Evolutionary conservation across 2,888 invertebrate species (phyloP), one percentile per base, ranked within the genome.

Genomic region (Lacanobia wlatinum): DNA sequence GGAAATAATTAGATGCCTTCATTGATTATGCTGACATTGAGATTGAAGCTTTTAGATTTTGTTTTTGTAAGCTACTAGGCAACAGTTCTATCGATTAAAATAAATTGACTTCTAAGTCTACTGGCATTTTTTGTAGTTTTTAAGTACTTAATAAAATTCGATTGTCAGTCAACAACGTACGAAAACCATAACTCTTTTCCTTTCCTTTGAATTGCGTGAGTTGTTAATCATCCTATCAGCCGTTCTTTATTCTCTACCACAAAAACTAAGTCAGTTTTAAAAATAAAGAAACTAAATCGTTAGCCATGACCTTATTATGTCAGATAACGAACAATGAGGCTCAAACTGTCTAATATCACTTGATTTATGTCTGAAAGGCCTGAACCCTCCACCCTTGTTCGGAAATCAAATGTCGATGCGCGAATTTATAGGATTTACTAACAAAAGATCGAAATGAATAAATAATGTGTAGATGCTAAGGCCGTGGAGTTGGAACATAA

Each of bases 331-430:
- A 85, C 74, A 85, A 86, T 78, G 65, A 63, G 61, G 70, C 72
- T 80, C 78, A 68, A 79, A 77, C 78, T 79, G 78, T 84, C 81
- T 78, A 71, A 76, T 83, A 76, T 67, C 65, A 64, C 70, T 72
- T 78, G 84, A 86, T 87, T 85, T 84, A 78, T 85, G 62, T 63
- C 67, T 56, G 58, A 59, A 73, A 75, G 80, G 63, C 46, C 65
- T 38, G 62, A 63, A 73, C 74, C 80, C 50, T 76, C 70, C 61
- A 76, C 61, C 82, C 73, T 77, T 73, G 69, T 84, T 80, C 63
- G 70, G 48, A 71, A 73, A 75, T 78, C 70, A 73, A 72, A 72
- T 58, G 62, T 78, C 78, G 53, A 65, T 55, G 59, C 38, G 53
- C 63, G 53, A 82, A 85, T 83, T 83, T 84, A 84, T 76, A 65